Conservation (phyloP, 1,140 invertebrate species). For the Heliothis virescens region DNA sequence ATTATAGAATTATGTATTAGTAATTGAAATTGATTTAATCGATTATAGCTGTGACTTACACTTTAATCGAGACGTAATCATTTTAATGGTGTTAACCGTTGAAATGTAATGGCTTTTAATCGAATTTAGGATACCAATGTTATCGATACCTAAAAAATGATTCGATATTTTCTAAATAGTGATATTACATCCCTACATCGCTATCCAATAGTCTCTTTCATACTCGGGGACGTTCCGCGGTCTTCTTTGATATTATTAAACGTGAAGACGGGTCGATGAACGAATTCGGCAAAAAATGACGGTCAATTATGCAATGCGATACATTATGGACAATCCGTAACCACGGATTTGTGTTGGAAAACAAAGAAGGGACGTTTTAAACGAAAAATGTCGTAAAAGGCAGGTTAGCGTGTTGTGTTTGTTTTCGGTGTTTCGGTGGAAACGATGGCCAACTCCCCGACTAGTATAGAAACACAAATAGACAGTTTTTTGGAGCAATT, state of each 20-base stretch:
- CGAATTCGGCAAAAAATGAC: constrained; percentile 65
- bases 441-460: constrained; percentile 89
- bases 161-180: constrained; percentile 3
- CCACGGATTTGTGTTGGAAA: constrained; percentile 41
- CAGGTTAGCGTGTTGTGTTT: constrained; percentile 73
- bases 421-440: constrained; percentile 82
- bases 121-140: neutral
- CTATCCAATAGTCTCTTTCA: constrained; percentile 75
- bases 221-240: constrained; percentile 65
- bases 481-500: constrained; percentile 93
- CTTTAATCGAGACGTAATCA: no score
- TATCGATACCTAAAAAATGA: neutral
- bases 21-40: no score
- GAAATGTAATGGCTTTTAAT: neutral
- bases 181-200: constrained; percentile 49
- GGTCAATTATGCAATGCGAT: constrained; percentile 63
- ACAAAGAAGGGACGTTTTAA: constrained; percentile 48
- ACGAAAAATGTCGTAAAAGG: constrained; percentile 69
- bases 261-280: constrained; percentile 70
- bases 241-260: constrained; percentile 69
- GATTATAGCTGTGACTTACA: no score
- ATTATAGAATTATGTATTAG: no score
- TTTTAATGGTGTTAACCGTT: no score
- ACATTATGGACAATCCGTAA: constrained; percentile 50
- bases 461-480: constrained; percentile 92